Evolutionary conservation across 2,797 vertebrate species (phyloP).

Genomic region (Pangasius sanitwongsei): DNA sequence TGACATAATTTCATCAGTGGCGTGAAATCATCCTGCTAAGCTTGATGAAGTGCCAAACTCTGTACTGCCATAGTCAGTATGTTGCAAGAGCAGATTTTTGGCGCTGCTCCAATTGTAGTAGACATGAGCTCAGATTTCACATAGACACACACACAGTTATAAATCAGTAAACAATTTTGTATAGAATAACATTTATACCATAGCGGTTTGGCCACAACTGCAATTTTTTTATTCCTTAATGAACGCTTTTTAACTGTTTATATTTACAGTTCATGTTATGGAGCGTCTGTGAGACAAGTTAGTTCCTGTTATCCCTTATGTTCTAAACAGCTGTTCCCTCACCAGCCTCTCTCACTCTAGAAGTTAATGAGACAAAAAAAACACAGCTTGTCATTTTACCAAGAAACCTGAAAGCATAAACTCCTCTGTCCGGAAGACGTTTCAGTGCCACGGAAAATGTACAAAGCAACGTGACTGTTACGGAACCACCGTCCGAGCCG

Average conservation of each 20-base stretch:
- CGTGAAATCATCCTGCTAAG: slow-evolving; percentile 8
- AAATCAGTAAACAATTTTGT: background rate
- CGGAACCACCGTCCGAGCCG: too few species aligned
- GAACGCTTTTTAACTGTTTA: background rate
- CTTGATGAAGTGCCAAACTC: background rate
- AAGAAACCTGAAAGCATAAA: background rate
- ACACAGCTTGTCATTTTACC: too few species aligned
- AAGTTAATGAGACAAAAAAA: background rate
- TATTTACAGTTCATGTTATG: background rate
- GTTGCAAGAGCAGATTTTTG: background rate
- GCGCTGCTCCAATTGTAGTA: background rate
- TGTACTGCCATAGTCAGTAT: background rate
- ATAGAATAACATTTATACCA: background rate
- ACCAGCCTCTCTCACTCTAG: background rate
- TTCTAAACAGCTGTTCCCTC: background rate
- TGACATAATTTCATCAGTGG: slow-evolving; percentile 30
- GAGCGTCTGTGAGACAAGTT: background rate
- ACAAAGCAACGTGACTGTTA: background rate
- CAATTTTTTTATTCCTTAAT: background rate
- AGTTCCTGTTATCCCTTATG: background rate
- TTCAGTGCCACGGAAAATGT: background rate
- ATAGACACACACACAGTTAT: background rate
- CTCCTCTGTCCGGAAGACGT: background rate
- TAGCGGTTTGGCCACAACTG: background rate
- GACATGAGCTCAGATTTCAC: background rate